phyloP scores from a whole-genome alignment of 2,113 vertebrate genomes.

The Talpa occidentalis region DNA sequence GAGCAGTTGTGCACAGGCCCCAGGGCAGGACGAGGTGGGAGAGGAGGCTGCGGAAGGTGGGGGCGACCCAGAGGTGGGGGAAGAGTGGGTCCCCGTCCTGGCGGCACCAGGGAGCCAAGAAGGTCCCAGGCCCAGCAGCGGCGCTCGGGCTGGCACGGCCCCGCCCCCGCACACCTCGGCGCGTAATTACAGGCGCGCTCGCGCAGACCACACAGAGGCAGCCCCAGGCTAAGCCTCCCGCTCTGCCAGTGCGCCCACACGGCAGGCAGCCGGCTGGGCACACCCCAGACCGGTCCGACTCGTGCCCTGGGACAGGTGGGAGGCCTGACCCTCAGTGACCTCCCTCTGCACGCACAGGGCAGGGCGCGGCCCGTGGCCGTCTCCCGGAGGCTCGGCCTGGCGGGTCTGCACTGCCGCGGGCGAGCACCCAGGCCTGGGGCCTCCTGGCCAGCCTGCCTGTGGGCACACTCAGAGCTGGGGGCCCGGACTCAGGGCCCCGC shows the following conservation, averaged over 20 bases:
- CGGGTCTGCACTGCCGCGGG: no score
- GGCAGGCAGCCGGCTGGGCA: neutral
- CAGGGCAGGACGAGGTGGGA: no score
- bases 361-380: neutral
- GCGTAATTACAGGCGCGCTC: neutral
- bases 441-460: no score
- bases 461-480: neutral
- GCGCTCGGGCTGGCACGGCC: no score
- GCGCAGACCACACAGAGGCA: neutral
- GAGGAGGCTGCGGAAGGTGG: no score
- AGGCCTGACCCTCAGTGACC: neutral
- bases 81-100: neutral
- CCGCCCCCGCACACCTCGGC: accelerated
- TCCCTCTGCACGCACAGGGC: neutral
- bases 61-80: neutral
- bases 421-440: neutral
- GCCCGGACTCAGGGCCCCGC: accelerated
- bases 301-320: neutral
- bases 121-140: no score
- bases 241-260: neutral
- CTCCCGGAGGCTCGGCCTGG: neutral
- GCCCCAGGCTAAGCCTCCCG: neutral
- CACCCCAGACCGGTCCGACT: neutral
- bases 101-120: neutral
- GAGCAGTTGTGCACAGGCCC: no score